Base-by-base conservation (phyloP, 1,140 invertebrate species). In the Drosophila littoralis region DNA sequence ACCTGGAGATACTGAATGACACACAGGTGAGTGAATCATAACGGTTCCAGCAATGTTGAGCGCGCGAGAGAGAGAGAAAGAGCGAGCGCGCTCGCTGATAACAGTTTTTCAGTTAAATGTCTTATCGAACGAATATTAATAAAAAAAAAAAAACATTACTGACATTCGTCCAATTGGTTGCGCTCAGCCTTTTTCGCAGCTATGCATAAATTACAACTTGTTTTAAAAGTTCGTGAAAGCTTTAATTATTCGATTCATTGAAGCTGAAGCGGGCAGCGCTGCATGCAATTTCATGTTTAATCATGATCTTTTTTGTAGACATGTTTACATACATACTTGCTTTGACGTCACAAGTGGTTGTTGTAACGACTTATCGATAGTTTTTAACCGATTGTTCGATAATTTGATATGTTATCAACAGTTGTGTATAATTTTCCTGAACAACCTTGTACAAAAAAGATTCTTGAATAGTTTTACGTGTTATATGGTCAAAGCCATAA, bases 1-100 rank as follows among this genome's bases (percentile, higher is more conserved):
- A 99, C 93, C 94, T 99, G 91, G 98, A 99, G 93, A 99, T 99
- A 77, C 93, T 99, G 73, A 99, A 99, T 93, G 98, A 99, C 93
- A 99, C 98, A 64, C 97, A 98, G 93, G 93, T 92, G 57, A 79
- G 91, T 90, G 76, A 81, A 75, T 77, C 63, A 79, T 50, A 22
- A 36, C 22, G 22, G 22, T 28, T 15, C 46, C 17, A 28, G 12
- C 13, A 22, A 55, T 13, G 6, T 17, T 15, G 15, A 45, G 13
- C 28, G 42, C 15, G 36, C 28, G 42, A 22, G 36, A 46, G 43
- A 43, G 40, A 46, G 48, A 50, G 40, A 32, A 13, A 38, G n/a
- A 60, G 48, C 42, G 28, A 17, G 52, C 35, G 15, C 13, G 9
- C 13, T 43, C 6, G 17, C 7, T 78, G 75, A 75, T 78, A 71